phyloP scores from a whole-genome alignment of 2,888 invertebrate species.

The Xanthia icteritia region DNA sequence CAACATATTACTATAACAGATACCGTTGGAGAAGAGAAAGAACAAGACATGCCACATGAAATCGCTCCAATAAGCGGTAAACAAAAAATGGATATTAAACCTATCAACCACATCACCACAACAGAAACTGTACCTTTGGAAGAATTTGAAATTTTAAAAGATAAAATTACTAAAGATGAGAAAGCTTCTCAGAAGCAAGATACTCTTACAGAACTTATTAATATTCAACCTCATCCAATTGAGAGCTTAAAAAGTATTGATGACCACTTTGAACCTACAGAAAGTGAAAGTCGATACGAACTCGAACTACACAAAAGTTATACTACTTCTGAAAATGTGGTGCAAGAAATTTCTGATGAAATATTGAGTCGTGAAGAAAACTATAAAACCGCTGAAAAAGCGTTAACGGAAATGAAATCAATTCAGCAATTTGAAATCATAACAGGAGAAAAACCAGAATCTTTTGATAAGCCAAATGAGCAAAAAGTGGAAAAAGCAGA shows the following conservation, averaged over 20 bases:
- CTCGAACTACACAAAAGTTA: constrained; percentile 78
- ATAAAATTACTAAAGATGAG: constrained; percentile 71
- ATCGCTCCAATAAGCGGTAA: constrained; percentile 63
- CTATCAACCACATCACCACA: constrained; percentile 77
- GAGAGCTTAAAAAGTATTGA: constrained; percentile 73
- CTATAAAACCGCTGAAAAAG: constrained; percentile 70
- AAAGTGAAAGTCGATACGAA: constrained; percentile 68
- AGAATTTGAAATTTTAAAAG: constrained; percentile 69
- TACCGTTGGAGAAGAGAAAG: constrained; percentile 77
- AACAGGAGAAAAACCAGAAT: constrained; percentile 70
- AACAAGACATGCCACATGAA: constrained; percentile 69
- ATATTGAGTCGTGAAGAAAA: constrained; percentile 61
- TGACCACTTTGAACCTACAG: constrained; percentile 64
- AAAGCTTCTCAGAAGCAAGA: constrained; percentile 71
- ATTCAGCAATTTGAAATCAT: constrained; percentile 76
- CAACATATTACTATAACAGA: constrained; percentile 78
- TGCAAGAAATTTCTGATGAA: constrained; percentile 71
- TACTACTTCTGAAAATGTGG: constrained; percentile 74
- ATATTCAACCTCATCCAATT: constrained; percentile 73
- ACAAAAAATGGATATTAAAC: constrained; percentile 74
- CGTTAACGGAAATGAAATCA: constrained; percentile 75
- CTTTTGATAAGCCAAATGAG: constrained; percentile 59
- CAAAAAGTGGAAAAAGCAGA: constrained; percentile 73
- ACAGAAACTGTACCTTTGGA: constrained; percentile 80
- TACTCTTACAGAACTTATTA: constrained; percentile 74